Evolutionary conservation across 2,113 vertebrate species (phyloP), one percentile per base, ranked within the genome.

Genomic region (Mastomys natalensis): DNA sequence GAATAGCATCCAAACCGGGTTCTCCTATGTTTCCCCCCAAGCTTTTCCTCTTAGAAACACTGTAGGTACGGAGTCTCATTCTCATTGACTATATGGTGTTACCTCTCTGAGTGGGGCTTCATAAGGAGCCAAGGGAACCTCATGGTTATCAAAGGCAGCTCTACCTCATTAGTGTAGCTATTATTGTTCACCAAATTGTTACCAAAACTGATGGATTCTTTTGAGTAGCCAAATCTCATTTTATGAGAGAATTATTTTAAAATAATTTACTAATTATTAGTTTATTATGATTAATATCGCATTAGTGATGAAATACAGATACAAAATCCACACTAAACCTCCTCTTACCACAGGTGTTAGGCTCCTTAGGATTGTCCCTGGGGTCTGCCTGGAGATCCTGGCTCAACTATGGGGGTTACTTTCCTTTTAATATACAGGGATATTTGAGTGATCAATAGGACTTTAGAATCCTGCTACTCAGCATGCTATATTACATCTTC

Each of bases 111-210:
- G 29, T 17, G 53, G 34, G 31, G 29, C 17, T 37, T n/a, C 43
- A 76, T 21, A 93, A 60, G 62, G 55, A 76, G 22, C 78, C 78
- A 17, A 84, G 31, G n/a, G 85, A 70, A 66, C n/a, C 55, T 40
- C 48, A 2, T 31, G 43, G 68, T 19, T 37, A 90, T 48, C 60
- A 68, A 55, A 87, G 31, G 48, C 1, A 48, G 51, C 40, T 89
- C 58, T 34, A 29, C 19, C 74, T 91, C 88, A 40, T 24, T 48
- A 62, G 11, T 40, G 74, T 66, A 64, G 22, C 40, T 76, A n/a
- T 77, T 40, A 68, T 51, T 77, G 93, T 88, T 72, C 34, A 94
- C 21, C 70, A 8, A 48, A 48, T 48, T 89, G 84, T 96, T 89
- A 73, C 37, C 11, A 51, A 66, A 91, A 48, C 19, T 58, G 11